Percentiles rank a stretch among this genome's conserved stretches.
phyloP scores from a whole-genome alignment of 2,797 vertebrate genomes.

The Pseudopleuronectes americanus region DNA sequence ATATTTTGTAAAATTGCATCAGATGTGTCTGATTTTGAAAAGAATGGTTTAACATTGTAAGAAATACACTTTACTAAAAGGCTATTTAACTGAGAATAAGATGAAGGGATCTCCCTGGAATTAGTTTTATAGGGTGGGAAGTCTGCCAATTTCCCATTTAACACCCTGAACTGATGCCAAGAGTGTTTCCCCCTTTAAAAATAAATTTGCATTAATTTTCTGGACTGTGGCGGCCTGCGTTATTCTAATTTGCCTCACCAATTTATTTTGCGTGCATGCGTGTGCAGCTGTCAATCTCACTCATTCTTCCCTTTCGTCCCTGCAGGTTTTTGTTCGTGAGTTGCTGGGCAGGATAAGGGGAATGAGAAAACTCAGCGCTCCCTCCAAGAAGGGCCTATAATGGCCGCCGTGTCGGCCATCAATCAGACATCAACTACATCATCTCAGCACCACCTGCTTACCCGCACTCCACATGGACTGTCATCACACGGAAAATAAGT shows the following conservation, averaged over 20 bases:
- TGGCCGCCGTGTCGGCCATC: constrained; percentile 52
- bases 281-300: background rate
- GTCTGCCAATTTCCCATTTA: background rate
- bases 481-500: constrained; percentile 42
- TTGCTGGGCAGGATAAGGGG: constrained; percentile 95
- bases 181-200: background rate
- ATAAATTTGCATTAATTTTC: too few species aligned
- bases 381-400: constrained; percentile 95
- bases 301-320: constrained; percentile 19
- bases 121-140: background rate
- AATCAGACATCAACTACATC: constrained; percentile 40
- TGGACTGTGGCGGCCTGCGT: too few species aligned
- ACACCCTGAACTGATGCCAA: background rate
- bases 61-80: background rate
- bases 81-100: background rate
- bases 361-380: constrained; percentile 96
- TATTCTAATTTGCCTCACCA: too few species aligned
- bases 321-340: constrained; percentile 94
- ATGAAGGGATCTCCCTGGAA: background rate
- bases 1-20: background rate
- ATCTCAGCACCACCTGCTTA: constrained; percentile 57
- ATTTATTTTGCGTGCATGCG: background rate
- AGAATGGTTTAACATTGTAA: background rate
- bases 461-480: constrained; percentile 50
- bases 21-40: too few species aligned